Base-by-base conservation (phyloP, 1,140 invertebrate genomes). In the Sitobion miscanthi region DNA sequence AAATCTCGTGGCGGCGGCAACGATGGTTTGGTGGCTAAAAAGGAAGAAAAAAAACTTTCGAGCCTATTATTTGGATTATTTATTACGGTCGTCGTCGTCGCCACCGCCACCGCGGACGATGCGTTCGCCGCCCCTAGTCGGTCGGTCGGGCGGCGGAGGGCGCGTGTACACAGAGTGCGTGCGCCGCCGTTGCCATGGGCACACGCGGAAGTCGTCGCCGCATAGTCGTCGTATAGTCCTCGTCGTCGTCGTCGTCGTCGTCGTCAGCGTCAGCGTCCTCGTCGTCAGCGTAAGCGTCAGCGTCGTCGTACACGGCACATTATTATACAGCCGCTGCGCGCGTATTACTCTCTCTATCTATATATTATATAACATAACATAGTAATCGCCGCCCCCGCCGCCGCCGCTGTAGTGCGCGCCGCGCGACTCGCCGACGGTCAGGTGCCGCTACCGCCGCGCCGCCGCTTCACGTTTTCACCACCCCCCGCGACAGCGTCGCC, bases 51-150 rank as follows among this genome's bases (percentile, higher is more conserved):
- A 91, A 91, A 93, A 86, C 91, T 86, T 93, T 93, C 52, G n/a
- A 57, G 91, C 91, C 91, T 93, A 93, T 93, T 93, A 93, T 93
- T 93, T 93, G 82, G 91, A 85, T 93, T 93, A 93, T 93, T 93
- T 93, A 93, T 93, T 93, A 93, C 91, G 91, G 91, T 91, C 90
- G 69, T 82, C 77, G 89, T 25, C 91, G 88, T 21, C 42, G 42
- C 9, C 90, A 17, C 82, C 62, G 30, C 62, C 62, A 30, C 62
- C 62, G 30, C 30, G 9, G 62, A 49, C 49, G 38, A 30, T 20
- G 88, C n/a, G 8, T 7, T 38, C 35, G 89, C 85, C 38, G 45
- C 23, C 42, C 42, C 35, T 23, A 7, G n/a, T 21, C 49, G 14
- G 86, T 21, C 49, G 49, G 11, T 17, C 54, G 89, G 38, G 69